Base-by-base conservation (phyloP, 2,113 vertebrate genomes). In the Scophthalmus maximus region DNA sequence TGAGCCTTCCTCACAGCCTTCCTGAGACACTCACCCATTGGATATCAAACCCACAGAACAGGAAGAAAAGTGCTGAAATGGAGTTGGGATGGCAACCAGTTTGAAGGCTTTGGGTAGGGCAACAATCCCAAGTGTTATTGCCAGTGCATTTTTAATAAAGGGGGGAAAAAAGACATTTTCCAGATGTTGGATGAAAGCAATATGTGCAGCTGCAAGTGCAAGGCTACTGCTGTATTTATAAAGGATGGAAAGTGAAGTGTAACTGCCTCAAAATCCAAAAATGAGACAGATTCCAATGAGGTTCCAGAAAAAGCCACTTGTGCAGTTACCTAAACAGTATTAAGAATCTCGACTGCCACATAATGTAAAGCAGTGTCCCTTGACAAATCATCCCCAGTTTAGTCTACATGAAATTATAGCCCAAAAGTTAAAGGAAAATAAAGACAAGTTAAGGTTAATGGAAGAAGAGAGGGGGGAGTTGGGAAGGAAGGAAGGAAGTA, bases 151-250 rank as follows among this genome's bases (percentile, higher is more conserved):
- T 81, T 82, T 82, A 77, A 82, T 78, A 74, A 77, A 42, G 2
- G 5, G 26, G 38, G 40, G 7, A 42, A 44, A 68, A 68, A 36
- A 36, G 7, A 55, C 1, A 15, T 69, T 82, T 83, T 79, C 87
- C 84, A 89, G 84, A 89, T 88, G 86, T 80, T 84, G 50, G 71
- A 64, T 74, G 53, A 59, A 85, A 82, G 34, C 47, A 59, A 68
- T 50, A 82, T 76, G 53, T 64, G 61, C 83, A 86, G 84, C 91
- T 91, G 83, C 85, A 83, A 86, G 84, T 81, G 87, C 61, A 87
- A 56, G 62, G 69, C 7, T 11, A 30, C 72, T 72, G 60, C 78
- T 64, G 59, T 68, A 78, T 84, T 76, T 60, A 36, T 68, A 56
- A 47, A 70, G 53, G 65, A 75, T 73, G 81, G 76, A 86, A 88